Conservation (phyloP, 53 echinoderm and acorn worm species). For the Echinometra lucunter region DNA sequence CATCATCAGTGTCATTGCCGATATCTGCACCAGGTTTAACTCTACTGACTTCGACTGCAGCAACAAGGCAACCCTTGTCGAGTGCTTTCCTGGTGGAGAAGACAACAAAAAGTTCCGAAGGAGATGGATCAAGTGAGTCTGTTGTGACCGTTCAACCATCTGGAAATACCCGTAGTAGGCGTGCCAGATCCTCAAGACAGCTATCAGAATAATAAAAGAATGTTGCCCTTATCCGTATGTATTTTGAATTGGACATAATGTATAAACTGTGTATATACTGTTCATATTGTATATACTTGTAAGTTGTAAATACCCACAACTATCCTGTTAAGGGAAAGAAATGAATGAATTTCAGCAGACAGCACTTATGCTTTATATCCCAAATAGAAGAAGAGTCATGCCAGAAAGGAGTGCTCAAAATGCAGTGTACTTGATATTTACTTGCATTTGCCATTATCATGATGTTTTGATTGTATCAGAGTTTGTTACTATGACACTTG, state of each 20-base stretch:
- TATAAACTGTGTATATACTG: neutral
- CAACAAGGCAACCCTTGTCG: neutral
- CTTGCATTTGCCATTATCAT: neutral
- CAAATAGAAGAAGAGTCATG: neutral
- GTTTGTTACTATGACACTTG: too few relatives aligned
- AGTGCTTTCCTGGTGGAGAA: conserved; percentile 26
- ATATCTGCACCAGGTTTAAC: conserved; percentile 4
- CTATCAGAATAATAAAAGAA: conserved; percentile 84
- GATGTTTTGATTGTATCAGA: too few relatives aligned
- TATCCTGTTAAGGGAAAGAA: neutral
- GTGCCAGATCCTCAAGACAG: conserved; percentile 83
- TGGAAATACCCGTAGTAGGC: conserved; percentile 79
- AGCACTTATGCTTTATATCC: neutral
- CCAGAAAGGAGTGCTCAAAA: neutral
- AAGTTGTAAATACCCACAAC: neutral
- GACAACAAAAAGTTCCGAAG: conserved; percentile 6
- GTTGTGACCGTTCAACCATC: conserved; percentile 13
- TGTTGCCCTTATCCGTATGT: neutral
- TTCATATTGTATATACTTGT: neutral
- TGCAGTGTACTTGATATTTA: neutral
- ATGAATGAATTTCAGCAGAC: neutral
- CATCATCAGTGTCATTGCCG: neutral
- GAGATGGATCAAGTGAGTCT: conserved; percentile 4
- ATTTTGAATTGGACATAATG: neutral
- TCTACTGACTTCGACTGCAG: conserved; percentile 10